Evolutionary conservation across 1,140 invertebrate species (phyloP), one percentile per base, ranked within the genome.

Genomic region (Scaptomyza pallida): DNA sequence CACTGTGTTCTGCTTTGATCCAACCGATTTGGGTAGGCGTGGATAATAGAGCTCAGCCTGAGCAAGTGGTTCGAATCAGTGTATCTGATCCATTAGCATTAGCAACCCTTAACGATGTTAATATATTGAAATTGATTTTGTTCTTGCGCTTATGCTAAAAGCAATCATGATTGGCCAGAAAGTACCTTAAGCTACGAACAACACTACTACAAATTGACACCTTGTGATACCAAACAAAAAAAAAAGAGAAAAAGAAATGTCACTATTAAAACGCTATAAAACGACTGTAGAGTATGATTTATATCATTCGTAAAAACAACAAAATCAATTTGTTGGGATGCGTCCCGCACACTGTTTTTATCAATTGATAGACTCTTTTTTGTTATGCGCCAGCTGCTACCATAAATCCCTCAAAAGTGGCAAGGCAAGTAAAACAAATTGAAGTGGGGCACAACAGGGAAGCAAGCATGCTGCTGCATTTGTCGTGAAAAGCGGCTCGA

Each of bases 361-460:
- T 82, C 78, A 82, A 78, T 82, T 33, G 51, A 19, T 50, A 60
- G 17, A 21, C 10, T 44, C 45, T 59, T 44, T 64, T 59, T 26
- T 26, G n/a, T n/a, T n/a, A n/a, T 44, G 55, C 33, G 26, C 56
- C 75, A 67, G 76, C 65, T 64, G 78, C 63, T 40, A 43, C 78
- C 76, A 83, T 83, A 83, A 83, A 83, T 83, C 79, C 76, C 80
- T 85, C 80, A 83, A 85, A 85, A 78, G 65, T 75, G 79, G 76
- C 80, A 85, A 67, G 62, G 59, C 45, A 85, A 85, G 79, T 83
- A 85, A 64, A 83, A 79, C 80, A 85, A 85, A 85, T 83, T 85
- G 80, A 75, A 83, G 62, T 56, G 57, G 55, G 67, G 40, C 35
- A 51, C 16, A 56, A 23, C 60, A 41, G 50, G 50, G 52, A 12